Evolutionary conservation across 2,888 invertebrate species (phyloP).

Genomic region (Cyaniris semiargus): DNA sequence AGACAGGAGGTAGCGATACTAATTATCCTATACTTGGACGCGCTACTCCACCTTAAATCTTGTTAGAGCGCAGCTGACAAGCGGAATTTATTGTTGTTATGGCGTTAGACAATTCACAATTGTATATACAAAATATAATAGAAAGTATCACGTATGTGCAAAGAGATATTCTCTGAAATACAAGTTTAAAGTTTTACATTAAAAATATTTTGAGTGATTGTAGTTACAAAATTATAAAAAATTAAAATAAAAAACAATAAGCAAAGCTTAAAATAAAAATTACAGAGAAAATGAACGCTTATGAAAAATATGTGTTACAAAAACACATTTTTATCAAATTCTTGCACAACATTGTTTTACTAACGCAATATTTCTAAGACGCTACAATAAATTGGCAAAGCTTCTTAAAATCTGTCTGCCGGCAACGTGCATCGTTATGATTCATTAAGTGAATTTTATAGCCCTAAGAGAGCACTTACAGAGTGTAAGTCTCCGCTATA

Average conservation of each 20-base stretch:
- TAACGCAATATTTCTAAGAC: not conserved
- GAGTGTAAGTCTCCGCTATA: constrained; percentile 28
- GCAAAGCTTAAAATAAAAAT: not conserved
- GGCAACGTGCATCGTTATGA: constrained; percentile 28
- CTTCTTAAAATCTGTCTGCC: constrained; percentile 22
- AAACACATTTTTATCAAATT: not conserved
- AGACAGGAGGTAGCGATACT: constrained; percentile 78
- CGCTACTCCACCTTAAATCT: constrained; percentile 53
- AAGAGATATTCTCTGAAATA: not conserved
- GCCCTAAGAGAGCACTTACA: constrained; percentile 30
- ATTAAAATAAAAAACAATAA: too few species aligned
- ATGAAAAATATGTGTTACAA: not conserved
- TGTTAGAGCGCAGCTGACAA: constrained; percentile 31
- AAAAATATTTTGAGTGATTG: not conserved
- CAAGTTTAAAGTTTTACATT: not conserved
- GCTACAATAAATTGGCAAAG: constrained; percentile 16
- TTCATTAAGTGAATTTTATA: constrained; percentile 32
- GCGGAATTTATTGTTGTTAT: constrained; percentile 32
- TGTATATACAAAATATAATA: constrained; percentile 9
- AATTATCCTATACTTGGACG: constrained; percentile 71
- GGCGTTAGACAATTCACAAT: constrained; percentile 20
- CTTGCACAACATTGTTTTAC: not conserved
- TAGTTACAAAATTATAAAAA: not conserved
- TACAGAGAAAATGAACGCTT: not conserved
- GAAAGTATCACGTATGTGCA: not conserved